Evolutionary conservation across 2,797 vertebrate genomes (phyloP), one percentile per base, ranked within the genome.

Genomic region (Euthynnus affinis): DNA sequence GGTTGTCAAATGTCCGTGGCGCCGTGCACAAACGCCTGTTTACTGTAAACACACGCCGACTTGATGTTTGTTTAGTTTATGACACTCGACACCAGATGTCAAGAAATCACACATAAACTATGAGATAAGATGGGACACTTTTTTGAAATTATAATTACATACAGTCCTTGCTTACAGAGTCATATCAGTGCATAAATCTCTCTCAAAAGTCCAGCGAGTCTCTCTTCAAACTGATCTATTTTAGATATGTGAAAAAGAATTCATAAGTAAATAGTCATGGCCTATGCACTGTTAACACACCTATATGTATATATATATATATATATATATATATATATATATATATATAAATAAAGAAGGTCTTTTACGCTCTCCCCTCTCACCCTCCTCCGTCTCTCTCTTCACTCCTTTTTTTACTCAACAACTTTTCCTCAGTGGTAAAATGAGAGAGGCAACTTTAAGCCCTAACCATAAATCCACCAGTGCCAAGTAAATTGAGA

Each of bases 401-500:
- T 74, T 61, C 67, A 27, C 29, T 83, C 48, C 29, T 86, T 82
- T 76, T 49, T 7, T n/a, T 20, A 48, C 78, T n/a, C 55, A 80
- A 68, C 34, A 78, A 88, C 49, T 53, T 74, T 23, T 58, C 22
- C 48, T 72, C 29, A 13, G 82, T 62, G 79, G 76, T 83, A 83
- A 87, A 81, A 80, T 71, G 83, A 88, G 76, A 81, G 53, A 53
- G 72, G 85, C 78, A 88, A 84, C 91, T 72, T 87, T 83, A 84
- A 89, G 85, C 67, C 80, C 80, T 87, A 88, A 94, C 91, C 82
- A 79, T 92, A 95, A 87, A 95, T 92, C 89, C 82, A 68, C 62
- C 44, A 63, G 69, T 60, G 76, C 63, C 71, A 73, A 95, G 95
- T 96, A 95, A 96, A 23, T 0, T 91, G 93, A 96, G 87, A 88